Evolutionary conservation across 2,113 vertebrate species (phyloP), one percentile per base, ranked within the genome.

Genomic region (Sula dactylatra): DNA sequence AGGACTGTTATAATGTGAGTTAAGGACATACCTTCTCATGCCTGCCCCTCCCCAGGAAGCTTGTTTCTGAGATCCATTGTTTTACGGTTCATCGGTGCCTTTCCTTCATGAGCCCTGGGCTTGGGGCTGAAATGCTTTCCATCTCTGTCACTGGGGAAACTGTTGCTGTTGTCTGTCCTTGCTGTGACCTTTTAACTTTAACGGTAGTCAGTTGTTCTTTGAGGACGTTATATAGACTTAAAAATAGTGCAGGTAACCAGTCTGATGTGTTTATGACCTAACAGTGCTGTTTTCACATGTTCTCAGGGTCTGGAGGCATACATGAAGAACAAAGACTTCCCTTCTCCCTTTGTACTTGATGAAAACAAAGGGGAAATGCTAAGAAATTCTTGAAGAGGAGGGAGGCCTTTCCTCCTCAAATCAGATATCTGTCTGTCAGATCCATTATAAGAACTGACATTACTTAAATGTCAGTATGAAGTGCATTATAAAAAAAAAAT

Each of bases 271-370:
- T 87, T 73, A 11, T 42, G 25, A 24, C 54, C 82, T 95, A 94
- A 97, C 42, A 9, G 42, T 87, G 7, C 64, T 85, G 64, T 97
- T 97, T 44, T 96, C 67, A 56, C 50, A 26, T 2, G 0, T 96
- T 95, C 90, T 58, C 92, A 99, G 99, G 99, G 98, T 32, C 97
- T 99, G 77, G 99, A 99, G 64, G 62, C 17, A 7, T 96, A 98
- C 81, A 96, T 99, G 96, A 98, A 88, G 88, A 98, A 98, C 77
- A 98, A 70, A 73, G 98, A 94, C 4, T 82, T 99, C 79, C 76
- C n/a, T 62, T 98, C 98, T 20, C 99, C 98, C 0, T 98, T 99
- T 81, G 62, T 99, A 47, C 98, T 99, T 6, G 98, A 99, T 2
- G 97, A 98, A 88, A 91, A 91, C 19, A 88, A 26, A 56, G 93